Base-by-base conservation (phyloP, 2,888 invertebrate species). In the Cephalotes varians region DNA sequence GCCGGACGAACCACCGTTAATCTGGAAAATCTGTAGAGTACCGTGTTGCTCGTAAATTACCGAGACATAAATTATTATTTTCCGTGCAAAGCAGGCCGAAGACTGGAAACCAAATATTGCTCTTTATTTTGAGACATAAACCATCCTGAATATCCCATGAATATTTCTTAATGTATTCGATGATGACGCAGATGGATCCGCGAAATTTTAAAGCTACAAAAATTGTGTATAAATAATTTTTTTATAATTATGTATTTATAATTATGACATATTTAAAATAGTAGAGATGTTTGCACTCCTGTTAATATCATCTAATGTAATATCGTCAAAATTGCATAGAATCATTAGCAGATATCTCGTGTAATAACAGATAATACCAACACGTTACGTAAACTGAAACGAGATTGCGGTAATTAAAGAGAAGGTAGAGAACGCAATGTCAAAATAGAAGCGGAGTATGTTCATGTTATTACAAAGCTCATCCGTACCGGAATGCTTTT, bases 1-100 rank as follows among this genome's bases (percentile, higher is more conserved):
- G 88, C 83, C 80, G 44, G 82, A 82, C 81, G 89, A 87, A 83
- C 88, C 89, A 85, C 86, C 89, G 86, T 89, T 89, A 89, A 89
- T 89, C 88, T 88, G 89, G 90, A 86, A 88, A 89, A 89, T 89
- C 87, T 89, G 90, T 89, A 89, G 89, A 89, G 88, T 88, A 85
- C 90, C 90, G 85, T 85, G 86, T 87, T 85, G 83, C 82, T 79
- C 85, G 90, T 89, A 89, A 89, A 89, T 89, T 89, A 89, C 81
- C 56, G 58, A 21, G 81, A 81, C 79, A 60, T 83, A 84, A 88
- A 88, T 84, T 85, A 89, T 89, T 87, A 84, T 86, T 87, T 65
- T 79, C 82, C 65, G 81, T 84, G 85, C 83, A 86, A 88, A 88
- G 80, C 85, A 87, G 85, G 84, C 80, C 81, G 83, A 83, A 72